These are phyloP conservation scores for Neocrepidodera transversa DNA, from an alignment of 2,888 invertebrate genomes.

Conservation along the genomic window DNA sequence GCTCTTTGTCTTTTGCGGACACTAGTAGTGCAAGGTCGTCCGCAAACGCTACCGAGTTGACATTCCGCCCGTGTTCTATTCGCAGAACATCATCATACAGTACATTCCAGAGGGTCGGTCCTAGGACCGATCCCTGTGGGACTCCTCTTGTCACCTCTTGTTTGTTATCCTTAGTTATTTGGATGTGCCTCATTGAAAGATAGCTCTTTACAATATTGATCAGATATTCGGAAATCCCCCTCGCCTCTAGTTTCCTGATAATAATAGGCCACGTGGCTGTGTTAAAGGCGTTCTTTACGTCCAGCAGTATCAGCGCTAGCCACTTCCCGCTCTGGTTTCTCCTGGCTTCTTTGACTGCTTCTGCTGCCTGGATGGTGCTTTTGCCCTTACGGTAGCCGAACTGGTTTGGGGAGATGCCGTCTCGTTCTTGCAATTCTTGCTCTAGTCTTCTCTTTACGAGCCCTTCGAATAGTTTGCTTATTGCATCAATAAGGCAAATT, in stretches of 20 bases:
- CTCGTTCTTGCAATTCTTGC: too few species aligned
- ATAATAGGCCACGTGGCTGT: too few species aligned
- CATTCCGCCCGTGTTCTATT: background rate
- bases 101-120: too few species aligned
- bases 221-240: background rate
- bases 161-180: background rate
- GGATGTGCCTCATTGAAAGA: background rate
- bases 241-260: too few species aligned
- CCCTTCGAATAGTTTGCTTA: too few species aligned
- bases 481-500: too few species aligned
- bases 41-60: background rate
- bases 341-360: background rate
- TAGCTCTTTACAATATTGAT: background rate
- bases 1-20: too few species aligned
- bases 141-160: background rate
- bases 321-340: too few species aligned
- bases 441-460: too few species aligned
- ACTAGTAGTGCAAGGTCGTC: background rate
- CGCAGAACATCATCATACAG: background rate
- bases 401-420: background rate
- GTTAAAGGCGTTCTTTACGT: too few species aligned
- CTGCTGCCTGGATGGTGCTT: background rate
- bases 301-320: too few species aligned
- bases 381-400: background rate
- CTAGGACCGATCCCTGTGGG: slow-evolving; percentile 1